Conservation (phyloP, 2,888 invertebrate species). For the Nasonia oneida region DNA sequence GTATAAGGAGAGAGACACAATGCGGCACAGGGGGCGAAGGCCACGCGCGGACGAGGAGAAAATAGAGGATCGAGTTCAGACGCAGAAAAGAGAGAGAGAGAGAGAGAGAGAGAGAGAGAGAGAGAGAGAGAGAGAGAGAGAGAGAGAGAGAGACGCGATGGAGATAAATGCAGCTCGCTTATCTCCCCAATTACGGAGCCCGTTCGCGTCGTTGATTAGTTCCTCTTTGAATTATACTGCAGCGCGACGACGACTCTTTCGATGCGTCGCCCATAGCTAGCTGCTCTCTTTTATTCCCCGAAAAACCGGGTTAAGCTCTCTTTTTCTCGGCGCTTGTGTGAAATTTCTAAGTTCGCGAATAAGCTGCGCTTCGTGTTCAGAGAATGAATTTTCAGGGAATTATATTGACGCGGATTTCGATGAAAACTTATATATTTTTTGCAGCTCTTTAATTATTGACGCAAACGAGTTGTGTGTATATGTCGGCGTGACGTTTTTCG, state of each 20-base stretch:
- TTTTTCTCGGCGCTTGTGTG: no score
- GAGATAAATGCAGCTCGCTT: conserved; percentile 37
- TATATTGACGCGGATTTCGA: no score
- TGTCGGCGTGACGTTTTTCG: no score
- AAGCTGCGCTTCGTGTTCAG: no score
- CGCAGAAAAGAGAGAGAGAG: conserved; percentile 7
- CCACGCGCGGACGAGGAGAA: not conserved
- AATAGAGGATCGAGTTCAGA: not conserved
- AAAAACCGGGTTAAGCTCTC: conserved; percentile 5
- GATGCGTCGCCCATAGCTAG: no score
- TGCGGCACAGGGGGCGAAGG: not conserved
- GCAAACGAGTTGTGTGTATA: no score
- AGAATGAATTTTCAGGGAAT: no score
- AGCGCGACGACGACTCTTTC: not conserved
- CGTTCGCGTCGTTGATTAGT: conserved; percentile 43
- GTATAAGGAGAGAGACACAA: not conserved
- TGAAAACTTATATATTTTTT: no score
- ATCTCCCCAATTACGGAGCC: conserved; percentile 41
- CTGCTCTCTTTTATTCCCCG: no score
- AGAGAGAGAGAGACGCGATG: not conserved
- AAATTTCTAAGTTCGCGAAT: no score
- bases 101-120: no score
- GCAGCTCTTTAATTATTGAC: no score
- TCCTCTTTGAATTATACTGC: conserved; percentile 30
- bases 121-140: not conserved